Conservation (phyloP, 1,140 invertebrate genomes). For the Acromyrmex heyeri region DNA sequence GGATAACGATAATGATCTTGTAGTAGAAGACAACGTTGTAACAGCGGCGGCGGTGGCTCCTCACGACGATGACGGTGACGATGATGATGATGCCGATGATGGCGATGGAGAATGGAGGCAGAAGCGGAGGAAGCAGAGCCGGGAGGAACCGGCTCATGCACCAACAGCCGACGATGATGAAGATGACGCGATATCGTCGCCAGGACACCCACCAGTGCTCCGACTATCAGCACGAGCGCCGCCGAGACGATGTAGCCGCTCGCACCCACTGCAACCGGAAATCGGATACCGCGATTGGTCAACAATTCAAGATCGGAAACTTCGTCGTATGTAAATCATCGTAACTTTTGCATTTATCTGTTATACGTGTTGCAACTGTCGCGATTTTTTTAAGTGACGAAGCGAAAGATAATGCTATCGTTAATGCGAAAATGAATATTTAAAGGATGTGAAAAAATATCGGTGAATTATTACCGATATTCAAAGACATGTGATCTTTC, state of each 20-base stretch:
- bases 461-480: too few relatives aligned
- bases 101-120: conserved; percentile 79
- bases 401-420: neutral
- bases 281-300: neutral
- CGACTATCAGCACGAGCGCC: conserved; percentile 82
- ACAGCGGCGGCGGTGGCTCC: conserved; percentile 77
- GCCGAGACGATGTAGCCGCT: conserved; percentile 83
- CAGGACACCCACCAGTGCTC: conserved; percentile 81
- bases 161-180: conserved; percentile 81
- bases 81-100: conserved; percentile 80
- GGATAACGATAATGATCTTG: conserved; percentile 80
- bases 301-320: neutral
- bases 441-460: neutral
- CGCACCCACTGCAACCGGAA: conserved; percentile 79
- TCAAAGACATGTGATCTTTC: neutral
- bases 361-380: neutral
- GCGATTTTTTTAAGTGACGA: neutral
- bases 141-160: conserved; percentile 73
- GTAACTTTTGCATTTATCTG: conserved; percentile 12
- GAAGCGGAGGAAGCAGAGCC: conserved; percentile 70
- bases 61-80: conserved; percentile 78
- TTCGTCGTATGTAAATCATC: neutral
- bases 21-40: conserved; percentile 80
- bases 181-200: conserved; percentile 84
- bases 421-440: conserved; percentile 14